These are phyloP conservation scores for Calcarius lapponicus DNA, from an alignment of 2,797 vertebrate genomes.

Conservation along the genomic window DNA sequence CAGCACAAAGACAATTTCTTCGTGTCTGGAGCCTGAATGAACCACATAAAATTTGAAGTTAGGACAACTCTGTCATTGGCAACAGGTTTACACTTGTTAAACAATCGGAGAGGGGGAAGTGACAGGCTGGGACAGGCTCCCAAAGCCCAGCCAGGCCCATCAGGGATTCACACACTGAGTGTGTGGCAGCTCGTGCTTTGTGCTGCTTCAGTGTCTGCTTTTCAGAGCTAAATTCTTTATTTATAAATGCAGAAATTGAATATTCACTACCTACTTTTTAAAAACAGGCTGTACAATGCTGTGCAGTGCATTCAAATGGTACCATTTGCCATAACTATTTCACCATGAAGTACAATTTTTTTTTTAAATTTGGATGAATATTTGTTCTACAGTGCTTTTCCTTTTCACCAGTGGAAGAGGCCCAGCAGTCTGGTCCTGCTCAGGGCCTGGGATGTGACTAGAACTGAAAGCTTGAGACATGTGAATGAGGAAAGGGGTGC, in stretches of 20 bases:
- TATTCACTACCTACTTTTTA: conserved; percentile 45
- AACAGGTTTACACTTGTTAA: conserved; percentile 44
- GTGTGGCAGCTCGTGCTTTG: conserved; percentile 53
- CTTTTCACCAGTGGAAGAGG: not conserved
- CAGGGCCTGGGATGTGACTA: not conserved
- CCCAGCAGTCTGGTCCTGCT: not conserved
- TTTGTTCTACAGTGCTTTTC: conserved; percentile 16
- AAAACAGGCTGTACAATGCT: not conserved
- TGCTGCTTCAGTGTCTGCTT: conserved; percentile 62
- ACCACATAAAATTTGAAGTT: not conserved
- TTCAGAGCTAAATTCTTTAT: conserved; percentile 62
- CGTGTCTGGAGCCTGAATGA: conserved; percentile 47
- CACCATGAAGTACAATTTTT: not conserved
- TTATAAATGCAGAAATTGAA: conserved; percentile 61
- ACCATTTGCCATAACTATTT: conserved; percentile 16
- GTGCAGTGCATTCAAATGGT: not conserved
- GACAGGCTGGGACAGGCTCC: conserved; percentile 45
- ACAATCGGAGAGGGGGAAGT: not conserved
- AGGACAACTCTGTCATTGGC: not conserved
- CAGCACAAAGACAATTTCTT: conserved; percentile 27
- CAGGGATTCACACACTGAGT: conserved; percentile 38
- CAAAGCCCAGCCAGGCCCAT: conserved; percentile 21
- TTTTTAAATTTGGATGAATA: not conserved
- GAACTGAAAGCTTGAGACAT: not conserved
- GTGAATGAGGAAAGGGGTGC: not conserved